Base-by-base conservation (phyloP, 1,140 invertebrate species). In the Hestina assimilis region DNA sequence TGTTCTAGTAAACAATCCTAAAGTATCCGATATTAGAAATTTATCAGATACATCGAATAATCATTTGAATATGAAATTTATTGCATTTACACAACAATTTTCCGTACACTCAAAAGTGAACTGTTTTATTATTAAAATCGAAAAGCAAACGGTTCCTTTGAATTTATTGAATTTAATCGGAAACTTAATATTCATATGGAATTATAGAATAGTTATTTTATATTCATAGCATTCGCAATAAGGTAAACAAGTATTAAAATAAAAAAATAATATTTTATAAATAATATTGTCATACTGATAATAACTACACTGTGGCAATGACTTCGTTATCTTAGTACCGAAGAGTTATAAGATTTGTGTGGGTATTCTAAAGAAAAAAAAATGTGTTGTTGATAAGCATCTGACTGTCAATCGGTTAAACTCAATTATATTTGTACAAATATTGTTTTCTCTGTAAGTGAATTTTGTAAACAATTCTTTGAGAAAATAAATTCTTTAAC, bases 21-120 rank as follows among this genome's bases (percentile, higher is more conserved):
- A 56, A 47, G 17, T 56, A 47, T 47, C n/a, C 24, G 43, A 48
- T 23, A 48, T 53, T 59, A 53, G 23, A 42, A 53, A 53, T 53
- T 53, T 17, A 53, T 33, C 48, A 19, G 35, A 45, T 52, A 47
- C 54, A 58, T 64, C 48, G 60, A 69, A 75, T 78, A 76, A 80
- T 78, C 69, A 79, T 81, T 76, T 73, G 64, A 79, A 81, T 77
- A 66, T 64, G 64, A 79, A 72, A 77, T 79, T 69, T 74, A 78
- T 79, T 66, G 57, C 58, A 71, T 76, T 71, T 76, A 67, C 69
- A 69, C 69, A 70, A 60, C 61, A 66, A 65, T 71, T 76, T 72
- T 66, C 60, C 42, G 40, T 56, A 57, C 62, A 69, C 57, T 65
- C 48, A 53, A 57, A 65, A 65, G 40, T 53, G 52, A 51, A 55